Conservation (phyloP, 92 coral and sea anemone species). For the Phymanthus crucifer region DNA sequence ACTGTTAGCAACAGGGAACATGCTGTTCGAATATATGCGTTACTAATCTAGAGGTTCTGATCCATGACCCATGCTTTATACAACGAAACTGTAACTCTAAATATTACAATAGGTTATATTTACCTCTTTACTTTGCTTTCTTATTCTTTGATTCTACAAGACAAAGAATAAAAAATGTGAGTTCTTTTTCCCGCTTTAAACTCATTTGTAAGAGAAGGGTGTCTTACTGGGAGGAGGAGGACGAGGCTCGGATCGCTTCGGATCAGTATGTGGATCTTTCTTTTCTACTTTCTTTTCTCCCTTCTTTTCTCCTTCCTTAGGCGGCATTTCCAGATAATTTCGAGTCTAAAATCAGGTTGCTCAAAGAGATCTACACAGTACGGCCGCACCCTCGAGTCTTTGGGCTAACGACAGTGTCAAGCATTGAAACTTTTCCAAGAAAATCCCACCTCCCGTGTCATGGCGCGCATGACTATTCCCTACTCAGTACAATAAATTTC, state of each 20-base stretch:
- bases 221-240: neutral
- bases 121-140: neutral
- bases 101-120: too few species aligned
- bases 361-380: neutral
- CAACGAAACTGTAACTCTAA: too few species aligned
- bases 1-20: too few species aligned
- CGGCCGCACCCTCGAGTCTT: neutral
- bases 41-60: too few species aligned
- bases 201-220: neutral
- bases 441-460: neutral
- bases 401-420: neutral
- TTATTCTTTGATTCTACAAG: neutral
- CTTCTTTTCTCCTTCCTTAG: neutral
- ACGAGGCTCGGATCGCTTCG: neutral
- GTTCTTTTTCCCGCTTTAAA: neutral
- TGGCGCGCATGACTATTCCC: neutral
- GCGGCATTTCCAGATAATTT: neutral
- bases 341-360: neutral
- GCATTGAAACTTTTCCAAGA: neutral
- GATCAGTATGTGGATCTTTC: neutral
- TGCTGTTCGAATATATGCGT: too few species aligned
- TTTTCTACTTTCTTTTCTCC: neutral
- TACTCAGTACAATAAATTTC: neutral
- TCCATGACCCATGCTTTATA: too few species aligned
- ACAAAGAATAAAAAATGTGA: neutral